Conservation (phyloP, 2,888 invertebrate species). For the Junonia oenone region DNA sequence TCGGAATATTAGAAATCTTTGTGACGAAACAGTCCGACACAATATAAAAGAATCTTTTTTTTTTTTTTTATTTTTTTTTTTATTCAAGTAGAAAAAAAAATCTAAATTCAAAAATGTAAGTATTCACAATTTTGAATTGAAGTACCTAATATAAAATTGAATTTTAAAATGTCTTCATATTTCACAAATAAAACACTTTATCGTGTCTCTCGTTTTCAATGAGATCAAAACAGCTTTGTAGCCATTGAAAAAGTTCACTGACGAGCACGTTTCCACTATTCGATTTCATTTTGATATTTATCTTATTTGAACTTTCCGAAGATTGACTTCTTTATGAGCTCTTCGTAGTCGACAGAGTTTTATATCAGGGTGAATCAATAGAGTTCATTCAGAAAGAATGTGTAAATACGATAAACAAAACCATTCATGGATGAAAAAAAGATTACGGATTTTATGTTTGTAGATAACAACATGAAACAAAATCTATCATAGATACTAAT, state of each 20-base stretch:
- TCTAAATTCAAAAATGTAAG: too few species aligned
- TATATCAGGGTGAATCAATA: background rate
- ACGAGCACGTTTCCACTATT: background rate
- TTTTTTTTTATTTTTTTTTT: too few species aligned
- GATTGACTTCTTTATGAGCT: background rate
- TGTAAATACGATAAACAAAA: background rate
- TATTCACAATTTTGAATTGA: too few species aligned
- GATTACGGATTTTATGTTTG: too few species aligned
- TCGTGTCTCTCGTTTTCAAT: background rate
- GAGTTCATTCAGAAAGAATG: background rate
- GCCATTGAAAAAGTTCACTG: constrained; percentile 6
- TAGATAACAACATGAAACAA: too few species aligned
- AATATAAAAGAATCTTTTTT: too few species aligned
- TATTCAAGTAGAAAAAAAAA: too few species aligned
- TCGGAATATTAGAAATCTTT: too few species aligned
- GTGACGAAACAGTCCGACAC: too few species aligned
- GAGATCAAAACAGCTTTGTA: background rate
- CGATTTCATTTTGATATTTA: constrained; percentile 5
- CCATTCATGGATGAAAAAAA: background rate
- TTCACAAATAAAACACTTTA: background rate
- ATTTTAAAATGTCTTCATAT: background rate
- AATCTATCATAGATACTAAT: too few species aligned
- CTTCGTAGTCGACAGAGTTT: background rate
- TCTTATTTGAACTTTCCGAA: background rate
- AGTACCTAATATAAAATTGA: too few species aligned